Evolutionary conservation across 2,888 invertebrate genomes (phyloP), one percentile per base, ranked within the genome.

Genomic region (Lamellibrachia satsuma): DNA sequence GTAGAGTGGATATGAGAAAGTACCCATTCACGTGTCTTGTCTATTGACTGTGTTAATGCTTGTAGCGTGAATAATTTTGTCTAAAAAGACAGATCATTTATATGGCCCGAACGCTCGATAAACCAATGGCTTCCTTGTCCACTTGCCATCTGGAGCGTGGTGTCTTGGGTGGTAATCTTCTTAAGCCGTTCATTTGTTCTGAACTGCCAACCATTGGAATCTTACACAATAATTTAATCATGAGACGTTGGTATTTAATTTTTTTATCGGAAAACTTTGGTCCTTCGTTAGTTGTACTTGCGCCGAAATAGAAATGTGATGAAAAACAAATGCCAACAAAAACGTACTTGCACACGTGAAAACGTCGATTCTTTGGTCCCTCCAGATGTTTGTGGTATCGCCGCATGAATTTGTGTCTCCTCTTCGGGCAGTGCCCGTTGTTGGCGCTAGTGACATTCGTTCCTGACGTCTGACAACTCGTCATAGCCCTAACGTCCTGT

Each of bases 381-480:
- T 75, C 75, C 6, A 75, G 15, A 75, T 75, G 75, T 75, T 75
- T 75, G 6, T 22, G 22, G 75, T 75, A 75, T 75, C 75, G 75
- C 75, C 75, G 75, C 75, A 75, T 75, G 75, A 75, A 75, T n/a
- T 75, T 75, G 15, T n/a, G 75, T 75, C 75, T 75, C 75, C 75
- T 15, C 22, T 75, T 75, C 22, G 75, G 75, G 6, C 75, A 75
- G n/a, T 75, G 75, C n/a, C 75, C 75, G 1, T 15, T n/a, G 22
- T 6, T 22, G 75, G 75, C 22, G 15, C 75, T n/a, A 3, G 75
- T 75, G 6, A n/a, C 75, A 22, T 75, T 75, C 22, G n/a, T n/a
- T 15, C 75, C 75, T n/a, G 75, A 75, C 6, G 22, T n/a, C 75
- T 22, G 75, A n/a, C 75, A 75, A 6, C 11, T 3, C 15, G 75